phyloP scores from a whole-genome alignment of 2,797 vertebrate genomes.

The Steatocranus sp. region DNA sequence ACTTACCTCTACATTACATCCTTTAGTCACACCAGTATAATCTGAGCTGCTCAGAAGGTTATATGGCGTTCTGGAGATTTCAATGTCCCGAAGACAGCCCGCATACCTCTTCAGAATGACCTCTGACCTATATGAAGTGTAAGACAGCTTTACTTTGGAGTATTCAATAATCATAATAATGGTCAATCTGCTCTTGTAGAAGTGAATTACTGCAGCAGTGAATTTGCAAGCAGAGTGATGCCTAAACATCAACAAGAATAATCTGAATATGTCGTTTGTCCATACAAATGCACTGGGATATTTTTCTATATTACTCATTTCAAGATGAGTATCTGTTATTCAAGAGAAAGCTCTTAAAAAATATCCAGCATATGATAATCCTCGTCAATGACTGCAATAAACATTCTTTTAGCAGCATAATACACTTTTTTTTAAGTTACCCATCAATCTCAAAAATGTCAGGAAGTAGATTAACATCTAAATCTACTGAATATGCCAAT shows the following conservation, averaged over 20 bases:
- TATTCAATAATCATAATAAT: background rate
- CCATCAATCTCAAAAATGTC: background rate
- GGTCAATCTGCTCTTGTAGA: background rate
- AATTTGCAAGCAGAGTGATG: constrained; percentile 28
- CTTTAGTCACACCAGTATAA: constrained; percentile 92
- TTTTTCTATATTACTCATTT: background rate
- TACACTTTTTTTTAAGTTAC: background rate
- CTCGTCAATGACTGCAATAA: background rate
- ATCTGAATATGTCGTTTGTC: constrained; percentile 44
- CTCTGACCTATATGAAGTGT: constrained; percentile 82
- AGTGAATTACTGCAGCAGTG: constrained; percentile 22
- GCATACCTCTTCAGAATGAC: constrained; percentile 86
- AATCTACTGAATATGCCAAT: background rate
- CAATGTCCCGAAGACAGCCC: constrained; percentile 94
- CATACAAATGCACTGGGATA: background rate
- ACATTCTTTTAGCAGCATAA: background rate
- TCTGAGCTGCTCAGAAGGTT: constrained; percentile 93
- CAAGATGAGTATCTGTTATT: background rate
- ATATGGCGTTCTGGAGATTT: constrained; percentile 93
- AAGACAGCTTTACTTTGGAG: background rate
- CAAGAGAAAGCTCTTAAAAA: background rate
- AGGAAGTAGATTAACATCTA: background rate
- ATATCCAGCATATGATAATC: background rate
- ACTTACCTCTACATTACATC: constrained; percentile 79
- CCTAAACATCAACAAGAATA: background rate